These are phyloP conservation scores for Netelia inedita DNA, from an alignment of 2,888 invertebrate species.

Conservation along the genomic window DNA sequence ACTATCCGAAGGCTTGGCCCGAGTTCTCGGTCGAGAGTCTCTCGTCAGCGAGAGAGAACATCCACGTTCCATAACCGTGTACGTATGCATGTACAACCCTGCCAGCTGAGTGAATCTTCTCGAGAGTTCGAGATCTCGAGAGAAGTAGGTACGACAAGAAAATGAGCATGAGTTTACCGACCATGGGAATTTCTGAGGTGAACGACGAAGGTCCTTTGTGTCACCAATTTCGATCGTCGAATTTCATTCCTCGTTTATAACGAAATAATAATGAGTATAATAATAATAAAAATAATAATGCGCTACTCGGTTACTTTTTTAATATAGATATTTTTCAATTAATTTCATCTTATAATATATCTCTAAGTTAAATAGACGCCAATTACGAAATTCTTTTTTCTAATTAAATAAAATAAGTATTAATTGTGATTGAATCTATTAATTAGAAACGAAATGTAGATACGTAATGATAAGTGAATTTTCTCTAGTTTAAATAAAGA, in stretches of 20 bases:
- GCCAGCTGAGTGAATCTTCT: constrained; percentile 56
- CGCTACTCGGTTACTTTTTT: neutral
- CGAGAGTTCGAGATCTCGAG: constrained; percentile 47
- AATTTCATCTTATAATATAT: no score
- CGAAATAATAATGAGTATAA: neutral
- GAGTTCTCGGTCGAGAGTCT: constrained; percentile 3
- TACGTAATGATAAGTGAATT: no score
- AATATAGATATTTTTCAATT: neutral
- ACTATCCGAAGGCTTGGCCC: constrained; percentile 32
- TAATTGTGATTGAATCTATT: no score
- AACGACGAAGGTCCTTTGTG: constrained; percentile 9
- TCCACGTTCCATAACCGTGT: constrained; percentile 41
- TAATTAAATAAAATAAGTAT: neutral
- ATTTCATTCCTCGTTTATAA: neutral
- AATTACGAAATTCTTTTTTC: neutral
- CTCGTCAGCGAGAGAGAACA: constrained; percentile 47
- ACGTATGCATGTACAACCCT: neutral
- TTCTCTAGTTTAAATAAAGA: no score
- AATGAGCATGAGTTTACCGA: constrained; percentile 7
- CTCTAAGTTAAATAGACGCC: no score
- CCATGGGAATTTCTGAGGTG: constrained; percentile 17
- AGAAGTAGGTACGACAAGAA: constrained; percentile 24
- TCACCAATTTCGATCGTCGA: constrained; percentile 8
- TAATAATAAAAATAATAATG: neutral
- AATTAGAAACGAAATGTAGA: no score